These are phyloP conservation scores for Agonopterix heracliana DNA, from an alignment of 2,888 invertebrate species.

Conservation along the genomic window DNA sequence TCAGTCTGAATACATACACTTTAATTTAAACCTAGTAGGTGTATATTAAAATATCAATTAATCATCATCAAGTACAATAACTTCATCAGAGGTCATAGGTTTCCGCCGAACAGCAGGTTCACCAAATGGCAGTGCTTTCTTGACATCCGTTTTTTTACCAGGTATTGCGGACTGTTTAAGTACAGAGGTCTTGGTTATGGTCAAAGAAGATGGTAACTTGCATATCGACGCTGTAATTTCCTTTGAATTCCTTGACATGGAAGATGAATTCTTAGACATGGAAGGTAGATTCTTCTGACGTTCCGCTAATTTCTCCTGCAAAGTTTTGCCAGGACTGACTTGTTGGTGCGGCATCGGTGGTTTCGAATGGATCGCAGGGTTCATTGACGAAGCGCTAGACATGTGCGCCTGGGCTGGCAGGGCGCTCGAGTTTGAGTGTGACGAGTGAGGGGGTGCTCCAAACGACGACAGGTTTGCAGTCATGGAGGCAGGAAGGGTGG, in stretches of 20 bases:
- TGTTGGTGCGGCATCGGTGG: slow-evolving; percentile 59
- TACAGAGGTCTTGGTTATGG: slow-evolving; percentile 63
- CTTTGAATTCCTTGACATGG: slow-evolving; percentile 27
- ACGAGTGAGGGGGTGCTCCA: slow-evolving; percentile 23
- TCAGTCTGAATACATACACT: too few relatives aligned
- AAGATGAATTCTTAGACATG: slow-evolving; percentile 31
- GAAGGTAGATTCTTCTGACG: slow-evolving; percentile 71
- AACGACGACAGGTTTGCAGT: slow-evolving; percentile 42
- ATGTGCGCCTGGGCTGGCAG: slow-evolving; percentile 53
- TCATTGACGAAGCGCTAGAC: slow-evolving; percentile 41
- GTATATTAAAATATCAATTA: slow-evolving; percentile 12
- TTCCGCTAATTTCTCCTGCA: slow-evolving; percentile 82
- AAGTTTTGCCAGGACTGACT: slow-evolving; percentile 77
- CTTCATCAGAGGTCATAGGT: slow-evolving; percentile 55
- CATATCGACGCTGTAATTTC: slow-evolving; percentile 59
- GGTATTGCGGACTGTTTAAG: slow-evolving; percentile 28
- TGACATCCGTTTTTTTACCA: slow-evolving; percentile 45
- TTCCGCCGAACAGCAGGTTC: slow-evolving; percentile 37
- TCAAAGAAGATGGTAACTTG: slow-evolving; percentile 69
- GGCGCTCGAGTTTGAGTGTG: slow-evolving; percentile 20
- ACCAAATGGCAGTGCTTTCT: slow-evolving; percentile 47
- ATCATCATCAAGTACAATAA: slow-evolving; percentile 69
- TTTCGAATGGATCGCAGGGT: slow-evolving; percentile 45
- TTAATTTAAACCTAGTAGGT: too few relatives aligned
- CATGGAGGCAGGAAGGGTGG: slow-evolving; percentile 55